These are phyloP conservation scores for Tenthredo mesomela DNA, from an alignment of 2,888 invertebrate genomes.

Conservation along the genomic window DNA sequence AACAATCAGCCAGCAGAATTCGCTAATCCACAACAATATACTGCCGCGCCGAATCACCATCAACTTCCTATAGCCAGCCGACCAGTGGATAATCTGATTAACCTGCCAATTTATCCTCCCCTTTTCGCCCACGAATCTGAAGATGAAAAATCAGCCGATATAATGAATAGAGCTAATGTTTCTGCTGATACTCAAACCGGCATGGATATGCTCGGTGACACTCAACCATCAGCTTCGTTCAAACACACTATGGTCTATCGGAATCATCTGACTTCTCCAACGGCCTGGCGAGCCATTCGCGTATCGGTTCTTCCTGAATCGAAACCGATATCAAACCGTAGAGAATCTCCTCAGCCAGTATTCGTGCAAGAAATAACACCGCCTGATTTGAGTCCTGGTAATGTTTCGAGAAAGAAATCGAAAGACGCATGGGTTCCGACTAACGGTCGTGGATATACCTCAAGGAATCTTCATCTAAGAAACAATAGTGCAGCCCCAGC, in stretches of 20 bases:
- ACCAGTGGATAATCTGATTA: not conserved
- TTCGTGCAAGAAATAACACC: slow-evolving; percentile 25
- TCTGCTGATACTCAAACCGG: slow-evolving; percentile 60
- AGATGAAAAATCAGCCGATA: slow-evolving; percentile 43
- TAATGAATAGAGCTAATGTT: not conserved
- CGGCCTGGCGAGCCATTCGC: not conserved
- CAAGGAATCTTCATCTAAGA: not conserved
- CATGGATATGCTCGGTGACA: not conserved
- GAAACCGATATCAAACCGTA: not conserved
- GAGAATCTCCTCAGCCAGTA: not conserved
- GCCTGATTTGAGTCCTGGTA: slow-evolving; percentile 16
- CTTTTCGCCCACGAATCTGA: slow-evolving; percentile 49
- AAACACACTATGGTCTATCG: not conserved
- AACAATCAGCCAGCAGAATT: not conserved
- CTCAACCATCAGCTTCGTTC: not conserved
- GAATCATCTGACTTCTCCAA: not conserved
- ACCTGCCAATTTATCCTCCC: slow-evolving; percentile 33
- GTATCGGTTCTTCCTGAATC: not conserved
- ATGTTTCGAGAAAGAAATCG: not conserved
- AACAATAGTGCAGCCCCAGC: not conserved
- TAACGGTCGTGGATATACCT: not conserved
- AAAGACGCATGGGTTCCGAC: not conserved
- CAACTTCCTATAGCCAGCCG: not conserved
- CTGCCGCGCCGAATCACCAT: slow-evolving; percentile 20
- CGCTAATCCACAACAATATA: not conserved